Evolutionary conservation across 2,888 invertebrate species (phyloP).

Genomic region (Plutella xylostella): DNA sequence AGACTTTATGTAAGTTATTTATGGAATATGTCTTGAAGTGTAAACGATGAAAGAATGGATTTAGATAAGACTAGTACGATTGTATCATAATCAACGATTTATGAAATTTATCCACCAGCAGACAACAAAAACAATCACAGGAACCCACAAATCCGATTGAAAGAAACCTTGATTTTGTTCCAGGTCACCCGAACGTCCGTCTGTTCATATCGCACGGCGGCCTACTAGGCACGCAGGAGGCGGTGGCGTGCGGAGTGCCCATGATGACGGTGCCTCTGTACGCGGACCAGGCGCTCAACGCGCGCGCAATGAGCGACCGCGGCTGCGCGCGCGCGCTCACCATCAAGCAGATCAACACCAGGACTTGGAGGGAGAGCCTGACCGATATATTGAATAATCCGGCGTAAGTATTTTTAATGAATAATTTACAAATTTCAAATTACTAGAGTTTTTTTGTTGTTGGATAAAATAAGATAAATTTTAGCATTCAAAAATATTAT

Average conservation of each 20-base stretch:
- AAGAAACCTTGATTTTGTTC: too few species aligned
- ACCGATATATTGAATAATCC: conserved; percentile 47
- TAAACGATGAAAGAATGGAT: neutral
- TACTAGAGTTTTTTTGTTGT: too few species aligned
- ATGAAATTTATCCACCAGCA: too few species aligned
- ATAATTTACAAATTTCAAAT: too few species aligned
- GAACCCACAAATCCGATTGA: neutral
- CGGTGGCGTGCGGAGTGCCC: conserved; percentile 66
- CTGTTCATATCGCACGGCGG: conserved; percentile 74
- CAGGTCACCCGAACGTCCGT: conserved; percentile 66
- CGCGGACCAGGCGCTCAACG: conserved; percentile 66
- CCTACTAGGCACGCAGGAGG: conserved; percentile 70
- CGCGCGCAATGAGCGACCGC: conserved; percentile 55
- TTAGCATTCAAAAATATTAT: too few species aligned
- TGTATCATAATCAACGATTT: too few species aligned
- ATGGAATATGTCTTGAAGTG: neutral
- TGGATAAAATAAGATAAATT: too few species aligned
- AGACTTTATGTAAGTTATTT: conserved; percentile 56
- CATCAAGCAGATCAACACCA: conserved; percentile 36
- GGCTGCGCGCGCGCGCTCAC: conserved; percentile 55
- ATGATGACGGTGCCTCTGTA: conserved; percentile 66
- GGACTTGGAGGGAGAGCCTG: conserved; percentile 42
- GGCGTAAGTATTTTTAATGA: conserved; percentile 51
- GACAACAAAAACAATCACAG: too few species aligned
- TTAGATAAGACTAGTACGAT: too few species aligned